Evolutionary conservation across 2,888 invertebrate species (phyloP).

Genomic region (Caenorhabditis drosophilae): DNA sequence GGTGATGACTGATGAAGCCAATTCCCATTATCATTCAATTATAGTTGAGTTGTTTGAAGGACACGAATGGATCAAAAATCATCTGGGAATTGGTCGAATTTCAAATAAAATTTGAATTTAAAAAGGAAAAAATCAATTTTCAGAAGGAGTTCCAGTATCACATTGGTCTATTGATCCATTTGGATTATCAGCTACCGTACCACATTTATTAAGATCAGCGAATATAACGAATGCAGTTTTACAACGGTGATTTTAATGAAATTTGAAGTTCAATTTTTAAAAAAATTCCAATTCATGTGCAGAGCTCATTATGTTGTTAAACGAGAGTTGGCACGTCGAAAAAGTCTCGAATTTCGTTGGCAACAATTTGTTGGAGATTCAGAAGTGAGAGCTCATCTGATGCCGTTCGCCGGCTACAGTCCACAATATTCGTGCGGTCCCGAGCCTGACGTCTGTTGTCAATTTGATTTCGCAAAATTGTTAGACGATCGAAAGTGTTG

Average conservation of each 20-base stretch:
- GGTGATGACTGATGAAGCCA: constrained; percentile 99
- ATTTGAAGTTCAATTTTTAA: constrained; percentile 78
- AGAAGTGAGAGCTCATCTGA: constrained; percentile 92
- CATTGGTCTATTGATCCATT: constrained; percentile 94
- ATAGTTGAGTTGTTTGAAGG: constrained; percentile 90
- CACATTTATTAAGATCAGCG: constrained; percentile 81
- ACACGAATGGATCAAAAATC: constrained; percentile 87
- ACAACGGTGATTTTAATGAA: constrained; percentile 84
- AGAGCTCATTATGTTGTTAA: constrained; percentile 90
- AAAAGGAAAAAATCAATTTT: too few relatives aligned
- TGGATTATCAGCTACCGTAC: constrained; percentile 85
- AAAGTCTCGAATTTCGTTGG: constrained; percentile 91
- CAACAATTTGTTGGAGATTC: constrained; percentile 88
- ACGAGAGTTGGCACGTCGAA: constrained; percentile 82
- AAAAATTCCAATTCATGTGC: constrained; percentile 1
- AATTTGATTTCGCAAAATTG: constrained; percentile 83
- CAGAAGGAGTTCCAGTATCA: constrained; percentile 67
- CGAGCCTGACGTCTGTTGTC: constrained; percentile 78
- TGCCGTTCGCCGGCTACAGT: constrained; percentile 99
- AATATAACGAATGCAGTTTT: constrained; percentile 84
- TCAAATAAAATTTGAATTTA: too few relatives aligned
- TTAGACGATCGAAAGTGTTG: constrained; percentile 76
- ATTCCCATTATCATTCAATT: constrained; percentile 88
- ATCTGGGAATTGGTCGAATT: constrained; percentile 78
- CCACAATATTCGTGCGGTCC: constrained; percentile 98